A percentile compares a stretch with the other conserved stretches of the same genome.
phyloP scores from a whole-genome alignment of 2,113 vertebrate species.

The Scophthalmus maximus region DNA sequence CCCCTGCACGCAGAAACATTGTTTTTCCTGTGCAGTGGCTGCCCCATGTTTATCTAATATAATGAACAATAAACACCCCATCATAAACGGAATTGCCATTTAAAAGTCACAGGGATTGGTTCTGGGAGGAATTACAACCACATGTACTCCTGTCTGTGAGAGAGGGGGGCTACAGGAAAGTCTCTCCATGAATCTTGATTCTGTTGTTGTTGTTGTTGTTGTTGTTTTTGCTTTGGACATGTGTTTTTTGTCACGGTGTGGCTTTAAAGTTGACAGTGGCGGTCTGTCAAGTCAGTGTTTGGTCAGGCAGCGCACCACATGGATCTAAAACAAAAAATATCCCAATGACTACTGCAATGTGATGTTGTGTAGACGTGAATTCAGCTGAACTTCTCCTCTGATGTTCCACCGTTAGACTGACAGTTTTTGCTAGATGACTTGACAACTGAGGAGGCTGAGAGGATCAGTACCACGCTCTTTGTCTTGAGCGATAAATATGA shows the following conservation, averaged over 20 bases:
- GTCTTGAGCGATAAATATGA: background rate
- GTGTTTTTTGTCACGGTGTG: too few relatives aligned
- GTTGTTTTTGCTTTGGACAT: too few relatives aligned
- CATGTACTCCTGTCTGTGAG: slow-evolving; percentile 51
- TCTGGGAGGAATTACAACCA: slow-evolving; percentile 69
- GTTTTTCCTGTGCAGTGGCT: slow-evolving; percentile 61
- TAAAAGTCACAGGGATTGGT: slow-evolving; percentile 61
- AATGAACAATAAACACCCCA: slow-evolving; percentile 78
- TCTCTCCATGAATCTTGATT: background rate
- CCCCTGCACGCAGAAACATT: too few relatives aligned
- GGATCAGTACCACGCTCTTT: background rate
- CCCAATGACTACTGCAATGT: background rate
- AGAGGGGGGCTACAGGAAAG: slow-evolving; percentile 34
- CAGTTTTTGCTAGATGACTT: too few relatives aligned
- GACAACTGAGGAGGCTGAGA: too few relatives aligned
- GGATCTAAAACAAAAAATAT: too few relatives aligned
- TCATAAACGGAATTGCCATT: slow-evolving; percentile 72
- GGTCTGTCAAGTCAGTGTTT: background rate
- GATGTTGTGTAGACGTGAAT: background rate
- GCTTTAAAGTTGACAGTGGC: background rate
- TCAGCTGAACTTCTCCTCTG: background rate
- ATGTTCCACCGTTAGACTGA: too few relatives aligned
- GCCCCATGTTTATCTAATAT: slow-evolving; percentile 70
- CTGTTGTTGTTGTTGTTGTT: too few relatives aligned
- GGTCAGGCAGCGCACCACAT: background rate